These are phyloP conservation scores for Stegostoma tigrinum DNA, from an alignment of 2,113 vertebrate species.

Conservation along the genomic window DNA sequence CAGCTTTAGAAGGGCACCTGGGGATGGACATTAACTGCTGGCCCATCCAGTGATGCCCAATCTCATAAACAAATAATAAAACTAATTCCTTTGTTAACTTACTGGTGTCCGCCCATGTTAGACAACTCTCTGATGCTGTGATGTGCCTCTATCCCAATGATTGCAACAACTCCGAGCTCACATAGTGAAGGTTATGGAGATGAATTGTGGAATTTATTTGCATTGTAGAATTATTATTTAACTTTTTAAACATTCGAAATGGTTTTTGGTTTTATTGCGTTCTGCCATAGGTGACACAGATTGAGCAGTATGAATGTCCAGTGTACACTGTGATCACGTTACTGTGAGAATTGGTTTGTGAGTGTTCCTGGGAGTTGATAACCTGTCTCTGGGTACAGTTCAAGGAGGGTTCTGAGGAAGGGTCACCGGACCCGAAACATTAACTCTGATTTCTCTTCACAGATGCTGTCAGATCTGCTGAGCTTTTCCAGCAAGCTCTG, in stretches of 20 bases:
- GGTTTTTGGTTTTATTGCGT: background rate
- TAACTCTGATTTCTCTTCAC: no score
- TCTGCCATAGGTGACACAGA: background rate
- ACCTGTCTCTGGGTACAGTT: background rate
- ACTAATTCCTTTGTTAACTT: no score
- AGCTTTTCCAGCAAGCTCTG: no score
- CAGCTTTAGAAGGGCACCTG: no score
- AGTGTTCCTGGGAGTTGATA: background rate
- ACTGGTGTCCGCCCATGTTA: background rate
- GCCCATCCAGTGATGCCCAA: no score
- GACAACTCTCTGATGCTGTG: background rate
- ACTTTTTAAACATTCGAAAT: background rate
- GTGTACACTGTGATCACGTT: background rate
- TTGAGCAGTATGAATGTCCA: background rate
- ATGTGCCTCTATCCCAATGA: background rate
- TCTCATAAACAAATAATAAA: no score
- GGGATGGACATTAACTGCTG: no score
- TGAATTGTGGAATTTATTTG: background rate
- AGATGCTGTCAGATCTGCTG: no score
- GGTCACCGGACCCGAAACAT: no score
- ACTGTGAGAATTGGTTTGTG: background rate
- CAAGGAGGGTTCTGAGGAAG: no score
- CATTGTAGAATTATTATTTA: background rate
- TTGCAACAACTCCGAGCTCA: background rate
- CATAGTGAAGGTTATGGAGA: background rate